Conservation (phyloP, 2,888 invertebrate species). For the Latrodectus hesperus region DNA sequence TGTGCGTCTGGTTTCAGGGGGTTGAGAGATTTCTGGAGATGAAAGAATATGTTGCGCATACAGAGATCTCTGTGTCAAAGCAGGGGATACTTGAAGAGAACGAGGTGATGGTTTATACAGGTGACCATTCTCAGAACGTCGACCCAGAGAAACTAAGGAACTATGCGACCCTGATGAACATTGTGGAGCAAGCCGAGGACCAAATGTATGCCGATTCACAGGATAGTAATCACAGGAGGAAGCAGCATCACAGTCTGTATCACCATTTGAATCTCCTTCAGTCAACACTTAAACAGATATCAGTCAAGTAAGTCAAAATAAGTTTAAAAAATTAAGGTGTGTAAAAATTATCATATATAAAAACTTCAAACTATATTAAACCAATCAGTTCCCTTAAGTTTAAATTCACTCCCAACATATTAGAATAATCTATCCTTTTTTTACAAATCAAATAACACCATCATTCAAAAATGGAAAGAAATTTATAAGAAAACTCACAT, state of each 20-base stretch:
- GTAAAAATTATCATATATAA: no score
- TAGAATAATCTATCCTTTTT: no score
- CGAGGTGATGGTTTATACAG: constrained; percentile 68
- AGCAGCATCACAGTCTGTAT: constrained; percentile 62
- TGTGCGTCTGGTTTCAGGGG: constrained; percentile 34
- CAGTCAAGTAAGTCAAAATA: no score
- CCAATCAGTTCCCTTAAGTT: no score
- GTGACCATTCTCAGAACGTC: constrained; percentile 60
- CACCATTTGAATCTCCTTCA: constrained; percentile 64
- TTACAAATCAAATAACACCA: no score
- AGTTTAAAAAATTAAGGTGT: no score
- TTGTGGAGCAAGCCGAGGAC: constrained; percentile 70
- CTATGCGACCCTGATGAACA: constrained; percentile 69
- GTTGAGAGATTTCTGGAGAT: constrained; percentile 63
- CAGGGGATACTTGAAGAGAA: constrained; percentile 70
- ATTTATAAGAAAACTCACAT: no score
- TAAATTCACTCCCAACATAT: no score
- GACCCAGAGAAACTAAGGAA: constrained; percentile 67
- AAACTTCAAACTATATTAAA: no score
- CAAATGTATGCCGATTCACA: constrained; percentile 62
- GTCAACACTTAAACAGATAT: constrained; percentile 54
- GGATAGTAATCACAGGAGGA: constrained; percentile 65
- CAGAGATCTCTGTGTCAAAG: constrained; percentile 70
- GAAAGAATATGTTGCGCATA: constrained; percentile 71
- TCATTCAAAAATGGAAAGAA: no score